phyloP scores from a whole-genome alignment of 1,140 invertebrate species.

The Brachionus angularis region DNA sequence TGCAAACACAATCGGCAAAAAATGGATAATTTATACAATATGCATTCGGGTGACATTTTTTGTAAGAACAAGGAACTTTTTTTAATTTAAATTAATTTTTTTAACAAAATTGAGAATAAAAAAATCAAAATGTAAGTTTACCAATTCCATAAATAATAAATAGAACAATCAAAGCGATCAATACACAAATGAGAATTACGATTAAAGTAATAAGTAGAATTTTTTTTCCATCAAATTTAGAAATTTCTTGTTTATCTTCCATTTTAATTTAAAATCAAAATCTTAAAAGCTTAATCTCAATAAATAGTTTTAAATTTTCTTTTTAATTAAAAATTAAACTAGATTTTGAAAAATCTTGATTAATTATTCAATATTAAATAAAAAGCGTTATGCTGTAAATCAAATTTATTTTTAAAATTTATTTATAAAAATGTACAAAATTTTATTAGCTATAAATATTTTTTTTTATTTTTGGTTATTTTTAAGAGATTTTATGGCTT shows the following conservation, averaged over 20 bases:
- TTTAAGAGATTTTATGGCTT: slow-evolving; percentile 23
- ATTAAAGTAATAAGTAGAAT: not conserved
- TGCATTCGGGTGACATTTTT: not conserved
- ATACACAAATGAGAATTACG: not conserved
- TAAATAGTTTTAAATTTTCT: too few species aligned
- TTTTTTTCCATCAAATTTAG: too few species aligned
- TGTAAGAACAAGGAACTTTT: not conserved
- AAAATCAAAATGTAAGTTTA: not conserved
- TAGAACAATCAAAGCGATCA: not conserved
- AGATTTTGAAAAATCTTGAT: too few species aligned
- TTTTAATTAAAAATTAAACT: too few species aligned
- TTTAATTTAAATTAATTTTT: not conserved
- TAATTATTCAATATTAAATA: too few species aligned
- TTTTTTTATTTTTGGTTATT: not conserved
- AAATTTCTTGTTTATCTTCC: too few species aligned
- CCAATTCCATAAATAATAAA: not conserved
- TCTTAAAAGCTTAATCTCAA: too few species aligned
- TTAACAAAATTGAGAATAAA: not conserved
- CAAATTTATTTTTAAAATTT: too few species aligned
- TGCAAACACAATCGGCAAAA: not conserved
- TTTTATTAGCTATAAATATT: not conserved
- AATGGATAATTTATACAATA: not conserved
- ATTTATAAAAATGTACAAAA: too few species aligned
- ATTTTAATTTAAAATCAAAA: too few species aligned
- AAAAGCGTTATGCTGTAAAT: too few species aligned